phyloP scores from a whole-genome alignment of 1,140 invertebrate genomes.

The Drosophila busckii region DNA sequence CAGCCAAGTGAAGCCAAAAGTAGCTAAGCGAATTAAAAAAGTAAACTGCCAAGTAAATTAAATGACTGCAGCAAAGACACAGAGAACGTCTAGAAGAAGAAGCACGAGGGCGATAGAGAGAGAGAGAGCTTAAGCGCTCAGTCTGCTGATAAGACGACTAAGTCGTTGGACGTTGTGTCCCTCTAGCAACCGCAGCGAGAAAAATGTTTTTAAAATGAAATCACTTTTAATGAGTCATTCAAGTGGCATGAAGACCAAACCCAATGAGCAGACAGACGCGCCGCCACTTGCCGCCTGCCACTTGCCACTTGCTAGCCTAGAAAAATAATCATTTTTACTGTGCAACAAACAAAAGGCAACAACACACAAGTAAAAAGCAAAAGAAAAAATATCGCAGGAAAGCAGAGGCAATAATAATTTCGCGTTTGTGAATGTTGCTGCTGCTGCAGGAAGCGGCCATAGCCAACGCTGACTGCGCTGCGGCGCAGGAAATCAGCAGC shows the following conservation, averaged over 20 bases:
- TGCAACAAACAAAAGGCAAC: constrained; percentile 49
- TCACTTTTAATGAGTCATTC: constrained; percentile 76
- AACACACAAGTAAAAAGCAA: constrained; percentile 11
- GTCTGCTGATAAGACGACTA: constrained; percentile 64
- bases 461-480: not conserved
- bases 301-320: constrained; percentile 34
- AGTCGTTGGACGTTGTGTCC: constrained; percentile 50
- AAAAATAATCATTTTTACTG: constrained; percentile 72
- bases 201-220: constrained; percentile 75
- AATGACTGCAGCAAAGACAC: constrained; percentile 37
- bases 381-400: constrained; percentile 31
- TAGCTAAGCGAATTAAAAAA: constrained; percentile 77
- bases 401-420: constrained; percentile 69
- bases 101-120: constrained; percentile 8
- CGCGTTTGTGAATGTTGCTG: constrained; percentile 59
- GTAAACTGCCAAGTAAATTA: constrained; percentile 72
- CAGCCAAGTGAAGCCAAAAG: constrained; percentile 43
- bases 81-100: constrained; percentile 4
- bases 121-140: constrained; percentile 22
- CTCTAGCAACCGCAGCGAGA: constrained; percentile 53
- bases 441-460: constrained; percentile 53
- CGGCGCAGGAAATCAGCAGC: constrained; percentile 49
- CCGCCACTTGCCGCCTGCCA: constrained; percentile 12
- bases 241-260: constrained; percentile 58
- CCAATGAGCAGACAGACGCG: constrained; percentile 10